These are phyloP conservation scores for Campoplex nolae DNA, from an alignment of 2,888 invertebrate species.

Conservation along the genomic window DNA sequence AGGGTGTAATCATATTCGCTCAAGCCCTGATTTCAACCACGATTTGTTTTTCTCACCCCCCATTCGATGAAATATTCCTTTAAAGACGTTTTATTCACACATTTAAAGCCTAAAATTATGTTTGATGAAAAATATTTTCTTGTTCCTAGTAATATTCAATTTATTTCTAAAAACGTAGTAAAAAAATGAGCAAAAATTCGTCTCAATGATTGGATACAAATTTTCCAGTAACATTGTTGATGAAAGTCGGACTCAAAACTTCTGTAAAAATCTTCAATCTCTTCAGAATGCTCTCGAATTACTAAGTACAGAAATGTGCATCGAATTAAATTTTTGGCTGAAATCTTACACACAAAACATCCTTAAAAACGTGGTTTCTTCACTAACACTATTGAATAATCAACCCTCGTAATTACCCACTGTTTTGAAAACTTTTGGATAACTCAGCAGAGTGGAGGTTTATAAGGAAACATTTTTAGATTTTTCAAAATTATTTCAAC, in stretches of 20 bases:
- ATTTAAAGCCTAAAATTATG: neutral
- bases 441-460: neutral
- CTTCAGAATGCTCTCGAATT: neutral
- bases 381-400: neutral
- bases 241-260: neutral
- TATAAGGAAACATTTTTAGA: neutral
- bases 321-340: neutral
- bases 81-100: neutral
- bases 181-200: too few relatives aligned
- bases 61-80: neutral
- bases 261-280: neutral
- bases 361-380: neutral
- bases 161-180: too few relatives aligned
- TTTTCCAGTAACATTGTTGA: neutral
- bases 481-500: neutral
- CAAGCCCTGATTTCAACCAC: neutral
- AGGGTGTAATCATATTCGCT: neutral
- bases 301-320: neutral
- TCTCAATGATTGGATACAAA: neutral
- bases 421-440: neutral
- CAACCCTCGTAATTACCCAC: neutral
- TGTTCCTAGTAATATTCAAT: neutral
- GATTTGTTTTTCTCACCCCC: constrained; percentile 2
- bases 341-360: neutral
- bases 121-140: neutral